Evolutionary conservation across 2,113 vertebrate species (phyloP), one percentile per base, ranked within the genome.

Genomic region (Nyctibius bracteatus): DNA sequence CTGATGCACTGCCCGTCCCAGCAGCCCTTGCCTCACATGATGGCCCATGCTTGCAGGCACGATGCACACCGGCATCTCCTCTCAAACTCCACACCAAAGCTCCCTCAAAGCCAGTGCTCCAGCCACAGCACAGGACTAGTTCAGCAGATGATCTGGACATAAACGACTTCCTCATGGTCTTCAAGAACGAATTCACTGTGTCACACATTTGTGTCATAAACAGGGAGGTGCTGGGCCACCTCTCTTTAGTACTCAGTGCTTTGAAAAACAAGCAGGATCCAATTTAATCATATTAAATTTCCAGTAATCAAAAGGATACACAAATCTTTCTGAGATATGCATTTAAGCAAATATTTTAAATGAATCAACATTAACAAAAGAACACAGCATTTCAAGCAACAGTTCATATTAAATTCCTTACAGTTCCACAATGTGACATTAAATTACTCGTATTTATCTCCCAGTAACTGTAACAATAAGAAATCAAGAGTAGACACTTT

Each of bases 371-470:
- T 77, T 73, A 88, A 74, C 78, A 83, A 91, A 94, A 85, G 51
- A 92, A 39, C 10, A 39, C 9, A 39, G 25, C 9, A n/a, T 87
- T 87, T 81, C 74, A 90, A 91, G 71, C 33, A 86, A 54, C 18
- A 13, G 6, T 31, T 73, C 20, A 21, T 83, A 86, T 73, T 80
- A 86, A 86, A 90, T 93, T 54, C 49, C 66, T 87, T 41, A 31
- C 46, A 57, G 25, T 72, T 91, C 35, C 31, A 82, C n/a, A 68
- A 23, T 17, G 25, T 3, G 12, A 68, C 54, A 66, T 61, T 61
- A 68, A 85, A 93, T 96, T 85, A 90, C 49, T 83, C 72, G 10
- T 58, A 90, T 84, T 94, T 92, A 74, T 86, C 74, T 92, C 70
- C 72, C 49, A 75, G 66, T 44, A 87, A 72, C 31, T 73, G 61